Evolutionary conservation across 2,113 vertebrate genomes (phyloP).

Genomic region (Upupa epops): DNA sequence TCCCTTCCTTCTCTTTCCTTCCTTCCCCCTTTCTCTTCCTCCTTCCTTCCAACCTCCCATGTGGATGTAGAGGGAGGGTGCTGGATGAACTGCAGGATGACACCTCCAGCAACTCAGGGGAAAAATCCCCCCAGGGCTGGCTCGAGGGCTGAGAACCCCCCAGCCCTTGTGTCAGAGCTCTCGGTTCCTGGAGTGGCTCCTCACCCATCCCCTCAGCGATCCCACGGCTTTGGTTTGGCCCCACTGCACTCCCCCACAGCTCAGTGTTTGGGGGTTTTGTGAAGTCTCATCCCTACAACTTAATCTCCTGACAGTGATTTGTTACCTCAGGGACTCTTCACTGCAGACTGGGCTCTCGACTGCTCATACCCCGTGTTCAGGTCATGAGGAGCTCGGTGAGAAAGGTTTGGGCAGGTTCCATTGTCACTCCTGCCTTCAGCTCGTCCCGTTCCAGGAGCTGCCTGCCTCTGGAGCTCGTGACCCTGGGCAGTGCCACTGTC

Average conservation of each 20-base stretch:
- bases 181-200: not conserved
- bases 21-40: too few relatives aligned
- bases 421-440: not conserved
- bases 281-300: conserved; percentile 45
- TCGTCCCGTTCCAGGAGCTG: not conserved
- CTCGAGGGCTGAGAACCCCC: not conserved
- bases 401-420: conserved; percentile 44
- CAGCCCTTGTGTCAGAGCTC: not conserved
- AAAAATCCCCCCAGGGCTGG: not conserved
- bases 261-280: not conserved
- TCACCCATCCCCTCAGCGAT: not conserved
- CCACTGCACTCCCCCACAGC: not conserved
- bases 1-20: too few relatives aligned
- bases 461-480: fast-evolving
- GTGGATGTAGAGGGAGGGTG: too few relatives aligned
- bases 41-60: too few relatives aligned
- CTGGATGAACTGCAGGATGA: not conserved
- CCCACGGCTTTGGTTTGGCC: not conserved
- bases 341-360: conserved; percentile 75
- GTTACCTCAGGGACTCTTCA: conserved; percentile 79
- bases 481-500: not conserved
- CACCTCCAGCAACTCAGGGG: fast-evolving
- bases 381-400: too few relatives aligned
- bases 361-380: too few relatives aligned
- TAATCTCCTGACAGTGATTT: conserved; percentile 68